Percentiles rank a stretch among this genome's conserved stretches.
Conservation (phyloP, 2,113 vertebrate genomes). For the Cacatua alba region DNA sequence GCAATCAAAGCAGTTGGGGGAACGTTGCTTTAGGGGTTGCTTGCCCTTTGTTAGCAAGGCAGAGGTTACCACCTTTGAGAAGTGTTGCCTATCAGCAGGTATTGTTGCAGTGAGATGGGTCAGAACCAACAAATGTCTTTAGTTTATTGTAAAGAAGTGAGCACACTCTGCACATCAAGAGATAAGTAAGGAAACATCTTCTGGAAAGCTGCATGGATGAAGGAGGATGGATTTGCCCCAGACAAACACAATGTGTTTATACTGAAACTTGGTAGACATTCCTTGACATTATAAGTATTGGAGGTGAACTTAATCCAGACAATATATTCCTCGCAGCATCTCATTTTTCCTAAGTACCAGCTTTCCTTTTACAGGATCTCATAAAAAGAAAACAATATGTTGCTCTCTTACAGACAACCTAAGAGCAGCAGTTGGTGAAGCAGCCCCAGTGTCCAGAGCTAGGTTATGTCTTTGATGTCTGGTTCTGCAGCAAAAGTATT, state of each 20-base stretch:
- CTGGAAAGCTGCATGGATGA: not conserved
- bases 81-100: not conserved
- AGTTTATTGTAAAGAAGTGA: not conserved
- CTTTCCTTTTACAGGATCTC: constrained; percentile 47
- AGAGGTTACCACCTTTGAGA: not conserved
- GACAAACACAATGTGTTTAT: not conserved
- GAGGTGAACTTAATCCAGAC: constrained; percentile 29
- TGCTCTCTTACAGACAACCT: not conserved
- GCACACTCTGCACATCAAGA: not conserved
- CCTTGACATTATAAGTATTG: not conserved
- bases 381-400: constrained; percentile 56
- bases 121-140: not conserved
- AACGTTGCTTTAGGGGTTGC: not conserved
- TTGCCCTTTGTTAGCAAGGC: not conserved
- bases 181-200: not conserved
- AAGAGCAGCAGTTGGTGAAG: constrained; percentile 10
- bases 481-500: constrained; percentile 39
- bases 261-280: not conserved
- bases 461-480: constrained; percentile 53
- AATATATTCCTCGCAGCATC: constrained; percentile 41
- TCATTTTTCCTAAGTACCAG: constrained; percentile 35
- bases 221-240: not conserved
- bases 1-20: not conserved
- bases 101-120: not conserved
- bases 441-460: constrained; percentile 17